A percentile compares a stretch with the other conserved stretches of the same genome.
Evolutionary conservation across 2,888 invertebrate species (phyloP).

Genomic region (Kuschelorhynchus macadamiae): DNA sequence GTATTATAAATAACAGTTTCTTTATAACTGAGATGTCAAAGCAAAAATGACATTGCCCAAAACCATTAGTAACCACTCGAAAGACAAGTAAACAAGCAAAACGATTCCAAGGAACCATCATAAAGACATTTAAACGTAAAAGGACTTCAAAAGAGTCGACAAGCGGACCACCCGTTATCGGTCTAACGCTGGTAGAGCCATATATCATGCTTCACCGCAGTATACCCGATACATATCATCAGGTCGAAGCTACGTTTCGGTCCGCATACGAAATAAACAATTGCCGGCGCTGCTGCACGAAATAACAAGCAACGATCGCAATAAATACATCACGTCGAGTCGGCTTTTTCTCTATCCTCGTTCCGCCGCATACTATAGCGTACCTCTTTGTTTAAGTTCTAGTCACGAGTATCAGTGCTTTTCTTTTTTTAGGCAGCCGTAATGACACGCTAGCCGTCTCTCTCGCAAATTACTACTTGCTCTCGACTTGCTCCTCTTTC

Average conservation of each 20-base stretch:
- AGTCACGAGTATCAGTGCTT: conserved; percentile 49
- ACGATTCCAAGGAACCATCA: neutral
- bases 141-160: neutral
- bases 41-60: neutral
- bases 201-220: conserved; percentile 33
- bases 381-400: conserved; percentile 48
- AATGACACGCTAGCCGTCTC: conserved; percentile 46
- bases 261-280: conserved; percentile 49
- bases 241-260: conserved; percentile 34
- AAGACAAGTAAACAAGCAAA: conserved; percentile 2
- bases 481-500: conserved; percentile 43
- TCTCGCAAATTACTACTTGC: conserved; percentile 50
- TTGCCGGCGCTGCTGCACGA: conserved; percentile 49
- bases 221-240: conserved; percentile 39
- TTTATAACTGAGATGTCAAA: no score
- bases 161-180: conserved; percentile 39
- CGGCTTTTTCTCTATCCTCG: conserved; percentile 43
- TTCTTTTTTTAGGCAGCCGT: conserved; percentile 48
- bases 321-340: conserved; percentile 50
- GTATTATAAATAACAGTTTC: no score
- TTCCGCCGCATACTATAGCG: conserved; percentile 37
- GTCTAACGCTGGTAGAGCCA: conserved; percentile 16
- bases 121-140: conserved; percentile 11
- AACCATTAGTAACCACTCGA: neutral
- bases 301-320: conserved; percentile 51